Evolutionary conservation across 1,140 invertebrate species (phyloP).

Genomic region (Apis florea): DNA sequence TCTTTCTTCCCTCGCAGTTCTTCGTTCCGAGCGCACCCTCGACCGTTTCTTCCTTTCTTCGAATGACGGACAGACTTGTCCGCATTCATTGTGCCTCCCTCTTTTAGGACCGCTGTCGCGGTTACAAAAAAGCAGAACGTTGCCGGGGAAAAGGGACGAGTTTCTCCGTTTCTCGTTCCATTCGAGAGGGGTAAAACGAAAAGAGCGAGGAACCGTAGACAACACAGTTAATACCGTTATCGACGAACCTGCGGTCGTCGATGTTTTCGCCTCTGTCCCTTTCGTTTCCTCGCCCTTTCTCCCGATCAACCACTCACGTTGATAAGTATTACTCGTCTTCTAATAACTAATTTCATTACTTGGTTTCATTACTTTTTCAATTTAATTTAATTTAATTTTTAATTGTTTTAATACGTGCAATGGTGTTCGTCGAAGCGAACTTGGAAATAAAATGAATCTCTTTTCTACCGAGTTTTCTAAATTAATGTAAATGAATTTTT

Average conservation of each 20-base stretch:
- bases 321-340: no score
- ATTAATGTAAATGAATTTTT: no score
- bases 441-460: no score
- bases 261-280: conserved; percentile 48
- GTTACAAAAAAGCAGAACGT: conserved; percentile 17
- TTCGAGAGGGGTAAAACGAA: conserved; percentile 16
- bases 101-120: conserved; percentile 30
- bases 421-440: no score
- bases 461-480: no score
- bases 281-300: not conserved
- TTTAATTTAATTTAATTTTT: no score
- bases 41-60: conserved; percentile 31
- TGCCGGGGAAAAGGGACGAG: conserved; percentile 27
- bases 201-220: not conserved
- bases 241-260: conserved; percentile 31
- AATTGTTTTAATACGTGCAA: no score
- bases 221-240: conserved; percentile 56
- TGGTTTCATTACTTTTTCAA: no score
- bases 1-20: conserved; percentile 21
- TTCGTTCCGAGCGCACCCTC: not conserved
- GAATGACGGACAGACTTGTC: conserved; percentile 51
- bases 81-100: conserved; percentile 36
- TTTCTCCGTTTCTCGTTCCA: no score
- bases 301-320: no score
- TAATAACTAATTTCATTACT: no score